These are phyloP conservation scores for Elysia chlorotica DNA, from an alignment of 1,140 invertebrate species.

Conservation along the genomic window DNA sequence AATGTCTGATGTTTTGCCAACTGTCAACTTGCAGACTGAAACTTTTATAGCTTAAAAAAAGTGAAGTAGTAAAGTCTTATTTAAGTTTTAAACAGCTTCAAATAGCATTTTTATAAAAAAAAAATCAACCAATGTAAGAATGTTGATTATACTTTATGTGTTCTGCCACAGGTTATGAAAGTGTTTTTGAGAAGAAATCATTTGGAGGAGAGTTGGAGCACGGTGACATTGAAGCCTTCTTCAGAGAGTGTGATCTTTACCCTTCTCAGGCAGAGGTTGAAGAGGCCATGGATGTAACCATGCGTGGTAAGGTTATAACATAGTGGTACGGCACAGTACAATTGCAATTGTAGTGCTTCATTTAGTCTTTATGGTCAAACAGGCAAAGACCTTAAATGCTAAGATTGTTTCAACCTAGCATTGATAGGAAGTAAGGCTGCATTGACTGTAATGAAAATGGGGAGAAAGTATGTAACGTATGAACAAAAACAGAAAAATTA, in stretches of 20 bases:
- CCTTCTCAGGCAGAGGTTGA: constrained; percentile 53
- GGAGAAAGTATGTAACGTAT: too few species aligned
- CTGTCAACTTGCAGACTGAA: too few species aligned
- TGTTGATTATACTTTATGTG: not conserved
- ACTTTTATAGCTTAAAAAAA: too few species aligned
- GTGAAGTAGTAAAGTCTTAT: too few species aligned
- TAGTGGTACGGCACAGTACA: too few species aligned
- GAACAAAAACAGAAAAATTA: too few species aligned
- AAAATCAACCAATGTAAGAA: too few species aligned
- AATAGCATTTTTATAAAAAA: too few species aligned
- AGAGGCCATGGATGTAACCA: constrained; percentile 48
- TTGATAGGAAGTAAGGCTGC: too few species aligned
- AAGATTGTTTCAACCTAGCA: not conserved
- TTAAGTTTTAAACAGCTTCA: too few species aligned
- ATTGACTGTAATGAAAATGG: too few species aligned
- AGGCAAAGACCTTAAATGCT: not conserved
- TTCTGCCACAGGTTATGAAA: constrained; percentile 52
- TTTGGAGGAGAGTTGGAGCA: constrained; percentile 54
- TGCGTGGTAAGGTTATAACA: constrained; percentile 26
- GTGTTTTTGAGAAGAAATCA: constrained; percentile 55
- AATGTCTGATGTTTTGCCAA: too few species aligned
- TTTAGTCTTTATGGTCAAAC: not conserved
- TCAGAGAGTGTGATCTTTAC: constrained; percentile 57
- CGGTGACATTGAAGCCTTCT: constrained; percentile 48
- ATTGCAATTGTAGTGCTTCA: not conserved